Percentiles rank a stretch among this genome's conserved stretches.
Conservation (phyloP, 2,113 vertebrate species). For the Hyperoodon ampullatus region DNA sequence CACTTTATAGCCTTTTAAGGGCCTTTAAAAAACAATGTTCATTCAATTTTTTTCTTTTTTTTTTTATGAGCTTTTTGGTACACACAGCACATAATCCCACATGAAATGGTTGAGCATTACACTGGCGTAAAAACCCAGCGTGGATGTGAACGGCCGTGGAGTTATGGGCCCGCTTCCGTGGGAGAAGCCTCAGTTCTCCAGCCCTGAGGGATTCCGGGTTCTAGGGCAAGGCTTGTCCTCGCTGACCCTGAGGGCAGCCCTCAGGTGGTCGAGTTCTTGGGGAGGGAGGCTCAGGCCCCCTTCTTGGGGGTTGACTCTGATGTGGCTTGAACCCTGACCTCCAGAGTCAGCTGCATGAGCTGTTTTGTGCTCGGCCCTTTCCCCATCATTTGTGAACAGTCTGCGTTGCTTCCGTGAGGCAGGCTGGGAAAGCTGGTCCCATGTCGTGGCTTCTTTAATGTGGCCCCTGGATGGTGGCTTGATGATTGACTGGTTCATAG, state of each 20-base stretch:
- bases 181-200: background rate
- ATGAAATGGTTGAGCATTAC: constrained; percentile 46
- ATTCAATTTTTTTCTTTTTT: constrained; percentile 50
- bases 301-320: background rate
- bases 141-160: background rate
- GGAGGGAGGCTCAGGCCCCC: background rate
- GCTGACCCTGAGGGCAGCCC: background rate
- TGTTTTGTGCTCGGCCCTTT: background rate
- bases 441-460: background rate
- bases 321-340: accelerated
- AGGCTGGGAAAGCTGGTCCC: background rate
- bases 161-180: background rate
- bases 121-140: background rate
- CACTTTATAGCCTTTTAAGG: constrained; percentile 68
- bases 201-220: background rate
- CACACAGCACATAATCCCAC: constrained; percentile 52
- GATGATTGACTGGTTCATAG: background rate
- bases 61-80: constrained; percentile 66
- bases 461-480: background rate
- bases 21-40: constrained; percentile 70
- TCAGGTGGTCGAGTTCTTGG: background rate
- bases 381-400: background rate
- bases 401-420: background rate
- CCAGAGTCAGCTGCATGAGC: accelerated
- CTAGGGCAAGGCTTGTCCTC: background rate